Evolutionary conservation across 2,113 vertebrate species (phyloP).

Genomic region (Ursus arctos): DNA sequence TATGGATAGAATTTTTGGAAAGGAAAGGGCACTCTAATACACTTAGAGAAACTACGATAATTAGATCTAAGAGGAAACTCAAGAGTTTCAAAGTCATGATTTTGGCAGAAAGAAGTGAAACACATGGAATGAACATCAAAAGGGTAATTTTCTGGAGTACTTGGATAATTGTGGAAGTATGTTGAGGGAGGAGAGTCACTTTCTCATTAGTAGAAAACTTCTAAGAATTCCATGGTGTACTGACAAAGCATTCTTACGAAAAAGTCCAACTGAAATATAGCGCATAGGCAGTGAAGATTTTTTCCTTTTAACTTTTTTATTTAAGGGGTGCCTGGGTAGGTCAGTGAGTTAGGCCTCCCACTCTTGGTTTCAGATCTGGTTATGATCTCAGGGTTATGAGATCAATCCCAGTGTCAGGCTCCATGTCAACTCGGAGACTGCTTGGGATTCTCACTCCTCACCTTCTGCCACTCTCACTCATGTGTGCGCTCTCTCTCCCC

Average conservation of each 20-base stretch:
- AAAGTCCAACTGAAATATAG: conserved; percentile 30
- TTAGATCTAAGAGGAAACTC: conserved; percentile 71
- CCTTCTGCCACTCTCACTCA: not conserved
- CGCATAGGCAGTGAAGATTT: not conserved
- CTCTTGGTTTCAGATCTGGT: not conserved
- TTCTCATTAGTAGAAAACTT: conserved; percentile 65
- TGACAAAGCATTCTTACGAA: conserved; percentile 52
- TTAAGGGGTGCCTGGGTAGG: not conserved
- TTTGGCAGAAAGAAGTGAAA: conserved; percentile 72
- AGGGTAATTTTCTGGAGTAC: conserved; percentile 62
- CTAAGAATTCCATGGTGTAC: conserved; percentile 25
- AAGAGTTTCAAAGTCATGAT: conserved; percentile 70
- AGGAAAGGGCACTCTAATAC: conserved; percentile 63
- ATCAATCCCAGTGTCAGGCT: not conserved
- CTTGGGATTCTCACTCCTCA: not conserved
- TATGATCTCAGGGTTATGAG: not conserved
- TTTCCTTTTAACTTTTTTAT: not conserved
- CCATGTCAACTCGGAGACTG: not conserved
- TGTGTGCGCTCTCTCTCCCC: not conserved
- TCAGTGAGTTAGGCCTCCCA: not conserved
- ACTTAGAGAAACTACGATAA: conserved; percentile 69
- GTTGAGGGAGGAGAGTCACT: conserved; percentile 9
- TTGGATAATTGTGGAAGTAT: conserved; percentile 63
- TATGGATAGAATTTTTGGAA: conserved; percentile 1
- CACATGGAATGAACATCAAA: conserved; percentile 49